phyloP scores from a whole-genome alignment of 2,797 vertebrate species.

The Sarcoramphus papa region DNA sequence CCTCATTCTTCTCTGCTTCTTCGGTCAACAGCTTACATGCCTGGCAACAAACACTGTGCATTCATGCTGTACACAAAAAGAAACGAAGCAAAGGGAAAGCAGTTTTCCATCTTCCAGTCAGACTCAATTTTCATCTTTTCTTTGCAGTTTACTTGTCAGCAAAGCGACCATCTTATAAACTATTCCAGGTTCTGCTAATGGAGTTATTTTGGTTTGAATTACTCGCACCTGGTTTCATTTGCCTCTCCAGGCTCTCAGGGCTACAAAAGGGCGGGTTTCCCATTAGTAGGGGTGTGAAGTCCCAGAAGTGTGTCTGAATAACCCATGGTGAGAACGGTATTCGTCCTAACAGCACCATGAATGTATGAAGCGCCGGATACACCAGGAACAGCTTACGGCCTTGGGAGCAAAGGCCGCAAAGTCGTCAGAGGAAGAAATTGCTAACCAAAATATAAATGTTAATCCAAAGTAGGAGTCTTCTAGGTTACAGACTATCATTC shows the following conservation, averaged over 20 bases:
- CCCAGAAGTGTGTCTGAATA: neutral
- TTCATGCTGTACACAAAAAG: neutral
- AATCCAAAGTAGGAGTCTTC: neutral
- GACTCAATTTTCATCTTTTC: neutral
- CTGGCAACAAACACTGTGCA: neutral
- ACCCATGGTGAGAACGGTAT: neutral
- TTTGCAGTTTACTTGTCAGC: neutral
- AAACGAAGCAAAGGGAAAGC: neutral
- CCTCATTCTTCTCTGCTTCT: neutral
- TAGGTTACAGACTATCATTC: neutral
- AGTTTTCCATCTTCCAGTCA: neutral
- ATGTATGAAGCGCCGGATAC: accelerated
- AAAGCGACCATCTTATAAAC: neutral
- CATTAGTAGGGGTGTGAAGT: neutral
- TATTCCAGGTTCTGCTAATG: neutral
- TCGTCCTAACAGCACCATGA: neutral
- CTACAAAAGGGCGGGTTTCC: neutral
- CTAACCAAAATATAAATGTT: neutral
- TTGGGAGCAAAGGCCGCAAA: neutral
- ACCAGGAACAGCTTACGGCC: neutral
- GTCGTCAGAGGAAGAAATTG: neutral
- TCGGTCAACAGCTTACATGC: neutral
- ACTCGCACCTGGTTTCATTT: neutral
- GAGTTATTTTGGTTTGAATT: neutral
- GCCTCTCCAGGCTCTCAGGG: neutral